phyloP scores from a whole-genome alignment of 2,888 invertebrate genomes.

The Himalopsyche tibetana region DNA sequence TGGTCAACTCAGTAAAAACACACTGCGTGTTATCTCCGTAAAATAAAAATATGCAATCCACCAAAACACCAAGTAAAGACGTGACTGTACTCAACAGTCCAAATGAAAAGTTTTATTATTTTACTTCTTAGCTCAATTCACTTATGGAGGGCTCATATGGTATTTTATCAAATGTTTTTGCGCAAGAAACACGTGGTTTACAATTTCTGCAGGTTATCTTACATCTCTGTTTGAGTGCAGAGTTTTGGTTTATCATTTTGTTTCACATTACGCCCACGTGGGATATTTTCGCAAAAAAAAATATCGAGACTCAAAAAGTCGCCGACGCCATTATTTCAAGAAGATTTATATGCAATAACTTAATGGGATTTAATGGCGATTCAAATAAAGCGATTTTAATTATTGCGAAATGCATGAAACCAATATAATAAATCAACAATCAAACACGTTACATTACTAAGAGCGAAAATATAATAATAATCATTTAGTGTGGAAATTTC shows the following conservation, averaged over 20 bases:
- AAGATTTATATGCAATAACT: constrained; percentile 27
- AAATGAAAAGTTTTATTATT: no score
- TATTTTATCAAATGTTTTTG: no score
- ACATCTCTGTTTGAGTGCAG: constrained; percentile 34
- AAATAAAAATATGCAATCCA: no score
- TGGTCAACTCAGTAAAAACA: no score
- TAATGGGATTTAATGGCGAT: constrained; percentile 21
- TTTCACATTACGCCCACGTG: constrained; percentile 22
- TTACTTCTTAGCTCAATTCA: no score
- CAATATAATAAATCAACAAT: constrained; percentile 14
- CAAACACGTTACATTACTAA: not conserved
- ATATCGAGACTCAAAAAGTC: constrained; percentile 1
- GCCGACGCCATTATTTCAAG: constrained; percentile 20
- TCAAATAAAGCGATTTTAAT: constrained; percentile 6
- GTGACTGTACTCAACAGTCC: no score
- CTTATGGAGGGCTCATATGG: no score
- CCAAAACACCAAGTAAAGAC: no score
- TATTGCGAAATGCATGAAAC: not conserved
- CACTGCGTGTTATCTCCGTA: no score
- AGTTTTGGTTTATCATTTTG: constrained; percentile 23
- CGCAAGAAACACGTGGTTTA: not conserved
- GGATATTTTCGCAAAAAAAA: not conserved
- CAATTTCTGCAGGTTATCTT: not conserved
- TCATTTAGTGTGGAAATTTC: not conserved
- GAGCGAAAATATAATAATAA: not conserved